Conservation (phyloP, 1,140 invertebrate genomes). For the Adelges cooleyi region DNA sequence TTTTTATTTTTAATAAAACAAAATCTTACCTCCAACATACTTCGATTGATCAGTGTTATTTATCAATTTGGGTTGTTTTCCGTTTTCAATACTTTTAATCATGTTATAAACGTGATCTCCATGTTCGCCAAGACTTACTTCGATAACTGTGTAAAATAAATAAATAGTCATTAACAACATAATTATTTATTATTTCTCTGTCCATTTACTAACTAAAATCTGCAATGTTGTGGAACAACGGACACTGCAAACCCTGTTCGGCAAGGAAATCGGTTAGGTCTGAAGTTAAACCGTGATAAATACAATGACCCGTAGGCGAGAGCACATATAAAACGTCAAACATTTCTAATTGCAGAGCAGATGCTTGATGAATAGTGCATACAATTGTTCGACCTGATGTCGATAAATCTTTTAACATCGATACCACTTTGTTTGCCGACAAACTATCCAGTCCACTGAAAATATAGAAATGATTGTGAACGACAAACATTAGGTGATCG, state of each 20-base stretch:
- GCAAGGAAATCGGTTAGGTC: slow-evolving; percentile 48
- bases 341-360: slow-evolving; percentile 52
- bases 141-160: slow-evolving; percentile 54
- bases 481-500: too few species aligned
- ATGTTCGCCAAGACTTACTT: slow-evolving; percentile 88
- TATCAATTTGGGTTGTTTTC: slow-evolving; percentile 47
- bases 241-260: slow-evolving; percentile 45
- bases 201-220: slow-evolving; percentile 45
- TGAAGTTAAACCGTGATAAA: slow-evolving; percentile 45
- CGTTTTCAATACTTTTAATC: slow-evolving; percentile 69
- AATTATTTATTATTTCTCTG: background rate
- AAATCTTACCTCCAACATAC: background rate
- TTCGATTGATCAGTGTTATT: background rate
- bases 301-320: slow-evolving; percentile 45
- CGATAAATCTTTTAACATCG: slow-evolving; percentile 43
- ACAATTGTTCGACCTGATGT: slow-evolving; percentile 49
- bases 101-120: slow-evolving; percentile 77
- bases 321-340: slow-evolving; percentile 54
- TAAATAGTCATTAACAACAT: background rate
- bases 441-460: slow-evolving; percentile 48
- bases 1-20: background rate
- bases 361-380: slow-evolving; percentile 59
- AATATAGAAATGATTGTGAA: background rate
- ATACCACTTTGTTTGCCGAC: slow-evolving; percentile 47
- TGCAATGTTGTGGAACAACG: slow-evolving; percentile 53